Conservation (phyloP, 2,797 vertebrate species). For the Vespertilio murinus region DNA sequence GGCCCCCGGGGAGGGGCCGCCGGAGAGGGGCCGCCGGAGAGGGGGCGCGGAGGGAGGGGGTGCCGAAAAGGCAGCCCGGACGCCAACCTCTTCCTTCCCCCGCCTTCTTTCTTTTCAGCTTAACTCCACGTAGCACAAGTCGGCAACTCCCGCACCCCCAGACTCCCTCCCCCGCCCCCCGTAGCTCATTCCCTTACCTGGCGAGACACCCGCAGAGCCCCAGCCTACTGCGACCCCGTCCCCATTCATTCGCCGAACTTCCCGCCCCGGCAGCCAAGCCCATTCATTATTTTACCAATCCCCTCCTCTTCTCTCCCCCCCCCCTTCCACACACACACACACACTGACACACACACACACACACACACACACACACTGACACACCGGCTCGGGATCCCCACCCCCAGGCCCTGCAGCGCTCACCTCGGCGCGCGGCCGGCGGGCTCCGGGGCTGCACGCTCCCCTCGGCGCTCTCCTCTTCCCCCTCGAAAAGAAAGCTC, state of each 20-base stretch:
- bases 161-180: background rate
- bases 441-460: background rate
- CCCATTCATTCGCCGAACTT: conserved; percentile 2
- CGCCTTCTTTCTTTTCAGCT: conserved; percentile 37
- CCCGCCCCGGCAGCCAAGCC: background rate
- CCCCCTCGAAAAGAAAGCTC: conserved; percentile 11
- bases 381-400: no score
- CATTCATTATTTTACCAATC: background rate
- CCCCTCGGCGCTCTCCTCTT: background rate
- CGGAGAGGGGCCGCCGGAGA: conserved; percentile 42
- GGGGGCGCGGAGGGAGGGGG: conserved; percentile 35
- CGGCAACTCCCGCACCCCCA: conserved; percentile 17
- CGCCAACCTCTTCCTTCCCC: conserved; percentile 24
- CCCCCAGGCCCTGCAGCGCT: background rate
- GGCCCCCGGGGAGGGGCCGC: background rate
- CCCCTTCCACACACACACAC: no score
- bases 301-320: background rate
- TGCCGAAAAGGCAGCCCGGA: background rate
- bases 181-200: conserved; percentile 17
- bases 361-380: no score
- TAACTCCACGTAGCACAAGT: conserved; percentile 41
- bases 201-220: background rate
- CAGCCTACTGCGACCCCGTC: background rate
- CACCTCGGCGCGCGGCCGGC: conserved; percentile 30
- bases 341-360: no score